phyloP scores from a whole-genome alignment of 2,113 vertebrate genomes.

The Platycercus adscitus region DNA sequence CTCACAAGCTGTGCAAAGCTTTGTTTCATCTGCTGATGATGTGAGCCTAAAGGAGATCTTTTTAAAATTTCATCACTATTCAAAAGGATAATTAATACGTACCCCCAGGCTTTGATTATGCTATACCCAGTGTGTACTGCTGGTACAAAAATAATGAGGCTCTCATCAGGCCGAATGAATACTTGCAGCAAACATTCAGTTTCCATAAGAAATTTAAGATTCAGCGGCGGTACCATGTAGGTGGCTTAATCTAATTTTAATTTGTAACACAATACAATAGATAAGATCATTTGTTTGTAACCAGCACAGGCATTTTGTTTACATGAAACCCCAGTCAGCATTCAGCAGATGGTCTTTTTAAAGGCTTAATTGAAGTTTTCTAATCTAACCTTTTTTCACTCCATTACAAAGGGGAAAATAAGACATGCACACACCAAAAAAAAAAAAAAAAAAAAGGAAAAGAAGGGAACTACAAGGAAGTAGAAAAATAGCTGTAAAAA shows the following conservation, averaged over 20 bases:
- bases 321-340: constrained; percentile 84
- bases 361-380: constrained; percentile 76
- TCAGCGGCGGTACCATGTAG: constrained; percentile 80
- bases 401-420: constrained; percentile 45
- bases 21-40: constrained; percentile 97
- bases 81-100: constrained; percentile 99
- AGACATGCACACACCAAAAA: neutral
- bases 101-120: constrained; percentile 99
- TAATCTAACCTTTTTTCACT: constrained; percentile 66
- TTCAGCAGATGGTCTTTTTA: constrained; percentile 78
- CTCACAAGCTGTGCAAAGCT: constrained; percentile 90
- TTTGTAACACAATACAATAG: constrained; percentile 86
- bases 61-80: constrained; percentile 99
- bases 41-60: constrained; percentile 97
- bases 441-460: neutral
- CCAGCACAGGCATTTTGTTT: constrained; percentile 84
- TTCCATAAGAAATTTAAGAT: constrained; percentile 91
- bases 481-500: constrained; percentile 34
- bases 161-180: constrained; percentile 89
- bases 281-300: constrained; percentile 77
- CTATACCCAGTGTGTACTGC: constrained; percentile 89
- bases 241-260: constrained; percentile 82
- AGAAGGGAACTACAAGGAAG: neutral
- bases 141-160: constrained; percentile 95
- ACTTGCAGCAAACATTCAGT: constrained; percentile 88